These are phyloP conservation scores for Helicoverpa assulta DNA, from an alignment of 2,888 invertebrate species.

Conservation along the genomic window DNA sequence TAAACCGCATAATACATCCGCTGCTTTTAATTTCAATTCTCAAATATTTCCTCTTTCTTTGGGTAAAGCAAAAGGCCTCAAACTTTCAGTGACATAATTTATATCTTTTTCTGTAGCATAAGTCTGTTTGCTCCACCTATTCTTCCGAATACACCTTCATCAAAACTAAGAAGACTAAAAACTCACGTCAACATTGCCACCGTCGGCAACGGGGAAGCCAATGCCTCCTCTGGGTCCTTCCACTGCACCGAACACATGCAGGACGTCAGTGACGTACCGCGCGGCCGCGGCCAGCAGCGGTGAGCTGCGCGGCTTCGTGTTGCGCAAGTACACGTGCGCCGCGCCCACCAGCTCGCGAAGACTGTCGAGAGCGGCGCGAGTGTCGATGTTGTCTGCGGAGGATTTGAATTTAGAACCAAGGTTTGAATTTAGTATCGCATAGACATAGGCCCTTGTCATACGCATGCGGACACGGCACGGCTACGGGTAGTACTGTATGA, in stretches of 20 bases:
- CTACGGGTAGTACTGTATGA: too few species aligned
- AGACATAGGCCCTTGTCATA: too few species aligned
- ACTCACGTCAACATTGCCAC: conserved; percentile 84
- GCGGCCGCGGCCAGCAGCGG: conserved; percentile 94
- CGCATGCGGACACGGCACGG: too few species aligned
- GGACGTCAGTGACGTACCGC: conserved; percentile 95
- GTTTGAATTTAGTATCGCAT: too few species aligned
- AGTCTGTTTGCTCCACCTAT: too few species aligned
- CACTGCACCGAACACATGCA: conserved; percentile 94
- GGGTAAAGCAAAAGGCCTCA: too few species aligned
- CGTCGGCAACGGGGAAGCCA: conserved; percentile 92
- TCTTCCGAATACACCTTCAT: not conserved
- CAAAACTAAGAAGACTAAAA: not conserved
- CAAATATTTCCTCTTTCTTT: too few species aligned
- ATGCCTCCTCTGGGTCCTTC: conserved; percentile 91
- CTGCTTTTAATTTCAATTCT: too few species aligned
- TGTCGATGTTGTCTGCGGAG: conserved; percentile 96
- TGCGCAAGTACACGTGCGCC: conserved; percentile 96
- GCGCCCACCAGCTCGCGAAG: conserved; percentile 96
- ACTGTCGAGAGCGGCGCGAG: conserved; percentile 95
- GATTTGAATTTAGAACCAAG: not conserved
- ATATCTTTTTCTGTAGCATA: too few species aligned
- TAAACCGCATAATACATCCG: too few species aligned
- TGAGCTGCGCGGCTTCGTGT: conserved; percentile 88
- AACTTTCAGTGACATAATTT: too few species aligned